Base-by-base conservation (phyloP, 2,113 vertebrate species). In the Brachyhypopomus gauderio region DNA sequence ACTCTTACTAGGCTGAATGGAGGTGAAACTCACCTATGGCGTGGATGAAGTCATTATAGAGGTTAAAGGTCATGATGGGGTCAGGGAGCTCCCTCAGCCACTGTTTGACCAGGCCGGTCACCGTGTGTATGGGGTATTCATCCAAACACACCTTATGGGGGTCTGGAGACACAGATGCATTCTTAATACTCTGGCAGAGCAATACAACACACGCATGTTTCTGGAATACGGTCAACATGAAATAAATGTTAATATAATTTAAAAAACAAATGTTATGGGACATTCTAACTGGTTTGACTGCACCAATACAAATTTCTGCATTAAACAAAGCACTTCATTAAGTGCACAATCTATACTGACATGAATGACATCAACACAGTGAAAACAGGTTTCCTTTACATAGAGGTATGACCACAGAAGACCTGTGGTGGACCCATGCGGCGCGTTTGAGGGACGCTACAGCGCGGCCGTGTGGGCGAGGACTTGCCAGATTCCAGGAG, bases 61-160 rank as follows among this genome's bases (percentile, higher is more conserved):
- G 95, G 0, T 90, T 94, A 2, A 97, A 98, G 3, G 97, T 97
- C 97, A 99, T 97, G 1, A 99, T 93, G 0, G 98, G 97, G 59
- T 99, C 97, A 0, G 98, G 97, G 17, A 99, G 86, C 77, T 99
- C 98, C 56, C 98, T 91, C 1, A 99, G 86, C 98, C 98, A 99
- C 84, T 98, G 97, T 84, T 99, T 99, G 5, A 99, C 92, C 86
- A 99, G 93, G 0, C 98, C 97, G 0, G 98, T 96, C 79, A 99
- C 95, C 0, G 97, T 95, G 72, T 99, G 98, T 86, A 98, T 97
- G 81, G 97, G 96, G 83, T 97, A 98, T 81, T 95, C 95, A 75
- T 98, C 98, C 41, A 99, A 93, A 82, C 90, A 93, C 66, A 98
- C 96, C 0, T 88, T 83, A 0, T 89, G 84, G 2, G 96, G 95